Evolutionary conservation across 2,797 vertebrate genomes (phyloP), one percentile per base, ranked within the genome.

Genomic region (Atherinosoma microstoma): DNA sequence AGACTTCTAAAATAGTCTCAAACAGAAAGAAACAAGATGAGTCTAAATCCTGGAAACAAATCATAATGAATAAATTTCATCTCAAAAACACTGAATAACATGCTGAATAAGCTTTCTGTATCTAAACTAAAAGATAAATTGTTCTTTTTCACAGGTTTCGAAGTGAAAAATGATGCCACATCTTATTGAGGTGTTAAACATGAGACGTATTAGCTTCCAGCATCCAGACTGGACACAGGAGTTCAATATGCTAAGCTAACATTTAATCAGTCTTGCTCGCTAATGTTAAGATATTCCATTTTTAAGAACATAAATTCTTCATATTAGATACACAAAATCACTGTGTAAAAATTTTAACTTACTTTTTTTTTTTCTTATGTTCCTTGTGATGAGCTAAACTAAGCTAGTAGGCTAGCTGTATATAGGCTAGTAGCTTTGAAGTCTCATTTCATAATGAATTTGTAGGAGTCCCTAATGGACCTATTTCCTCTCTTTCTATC

Each of bases 401-500:
- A 27, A 54, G 12, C 51, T 27, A 54, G 24, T 29, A 6, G 24
- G 51, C 22, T 49, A 49, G 47, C 20, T 49, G 20, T 8, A 49
- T n/a, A 47, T 6, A n/a, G 8, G 20, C 6, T 20, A 22, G 9
- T n/a, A 49, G n/a, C 8, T 49, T 22, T 49, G 47, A 49, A 49
- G 45, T 22, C 45, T 9, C 45, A 49, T 11, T 20, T 49, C 2
- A n/a, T 47, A 3, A 49, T 49, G 47, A 49, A 49, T 49, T 49
- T 49, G 47, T 20, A 49, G n/a, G 20, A 22, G 47, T 49, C 47
- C 9, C 20, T 22, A 49, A 22, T 49, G 47, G 47, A 49, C 47
- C 1, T 2, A 27, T 27, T 54, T 78, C 42, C 73, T 36, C 79
- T 62, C 70, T 51, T 36, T 64, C 53, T 67, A 67, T 82, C 76